Evolutionary conservation across 2,888 invertebrate species (phyloP).

Genomic region (Chymomyza amoena): DNA sequence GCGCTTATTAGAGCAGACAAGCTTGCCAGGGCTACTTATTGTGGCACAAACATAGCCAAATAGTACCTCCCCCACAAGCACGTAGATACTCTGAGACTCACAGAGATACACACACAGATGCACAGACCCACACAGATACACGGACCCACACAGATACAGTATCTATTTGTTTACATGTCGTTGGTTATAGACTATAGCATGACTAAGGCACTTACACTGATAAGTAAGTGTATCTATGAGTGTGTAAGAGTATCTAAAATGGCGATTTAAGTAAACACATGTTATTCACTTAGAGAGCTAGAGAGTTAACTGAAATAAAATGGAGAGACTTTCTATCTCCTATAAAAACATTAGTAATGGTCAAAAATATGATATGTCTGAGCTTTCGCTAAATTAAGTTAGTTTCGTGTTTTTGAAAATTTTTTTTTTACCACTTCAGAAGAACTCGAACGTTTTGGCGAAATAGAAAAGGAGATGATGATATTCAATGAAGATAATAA

Average conservation of each 20-base stretch:
- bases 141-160: constrained; percentile 1
- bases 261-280: background rate
- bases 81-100: constrained; percentile 19
- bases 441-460: too few species aligned
- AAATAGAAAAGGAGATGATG: too few species aligned
- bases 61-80: constrained; percentile 4
- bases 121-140: constrained; percentile 41
- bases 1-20: constrained; percentile 56
- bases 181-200: background rate
- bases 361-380: too few species aligned
- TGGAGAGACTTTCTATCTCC: background rate
- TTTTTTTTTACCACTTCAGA: too few species aligned
- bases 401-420: too few species aligned
- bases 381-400: too few species aligned
- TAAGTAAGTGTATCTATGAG: background rate
- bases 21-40: constrained; percentile 57
- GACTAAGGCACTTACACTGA: background rate
- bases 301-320: background rate
- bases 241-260: background rate
- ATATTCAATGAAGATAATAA: too few species aligned
- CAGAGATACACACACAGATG: background rate
- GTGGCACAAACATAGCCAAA: constrained; percentile 14
- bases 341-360: too few species aligned
- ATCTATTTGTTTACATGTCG: background rate
- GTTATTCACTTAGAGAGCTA: background rate